Evolutionary conservation across 2,797 vertebrate species (phyloP), one percentile per base, ranked within the genome.

Genomic region (Mycteria americana): DNA sequence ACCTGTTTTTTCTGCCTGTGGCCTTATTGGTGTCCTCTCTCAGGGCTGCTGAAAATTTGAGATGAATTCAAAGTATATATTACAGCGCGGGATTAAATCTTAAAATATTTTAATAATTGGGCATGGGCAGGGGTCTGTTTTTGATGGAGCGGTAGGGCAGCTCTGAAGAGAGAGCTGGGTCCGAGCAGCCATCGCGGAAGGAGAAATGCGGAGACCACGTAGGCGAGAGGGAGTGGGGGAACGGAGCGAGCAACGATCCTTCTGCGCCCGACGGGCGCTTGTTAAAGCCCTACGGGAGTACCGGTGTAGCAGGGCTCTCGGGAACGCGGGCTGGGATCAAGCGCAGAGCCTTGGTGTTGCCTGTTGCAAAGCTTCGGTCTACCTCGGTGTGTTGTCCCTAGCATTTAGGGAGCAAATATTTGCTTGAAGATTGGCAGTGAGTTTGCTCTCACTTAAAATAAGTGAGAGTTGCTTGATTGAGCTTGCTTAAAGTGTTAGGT

Each of bases 251-350:
- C 18, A 60, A 4, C 3, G 15, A 11, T 22, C 37, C 28, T 73
- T 27, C 41, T 63, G 35, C 2, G 1, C 54, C 65, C 2, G 1
- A 3, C 2, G 8, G 54, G n/a, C 1, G 1, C 18, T 37, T 18
- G 7, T 30, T 28, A 9, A 30, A 54, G 25, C 50, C 12, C 2
- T 0, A 0, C 0, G 4, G 63, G 48, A 30, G 7, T 3, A 1
- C 23, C 3, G 7, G 24, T 27, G n/a, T 22, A 19, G 60, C 24
- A 5, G 69, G 62, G 43, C 50, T 62, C 46, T 51, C 0, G 0
- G 88, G 72, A 82, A 39, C 11, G 0, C 0, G 11, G 46, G 15
- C 53, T 0, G 2, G 68, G 78, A 50, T 62, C 37, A 2, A 72
- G 37, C 7, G 0, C 41, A 39, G 35, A 30, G 5, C 62, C 24